Evolutionary conservation across 2,888 invertebrate species (phyloP).

Genomic region (Oxystoma pomonae): DNA sequence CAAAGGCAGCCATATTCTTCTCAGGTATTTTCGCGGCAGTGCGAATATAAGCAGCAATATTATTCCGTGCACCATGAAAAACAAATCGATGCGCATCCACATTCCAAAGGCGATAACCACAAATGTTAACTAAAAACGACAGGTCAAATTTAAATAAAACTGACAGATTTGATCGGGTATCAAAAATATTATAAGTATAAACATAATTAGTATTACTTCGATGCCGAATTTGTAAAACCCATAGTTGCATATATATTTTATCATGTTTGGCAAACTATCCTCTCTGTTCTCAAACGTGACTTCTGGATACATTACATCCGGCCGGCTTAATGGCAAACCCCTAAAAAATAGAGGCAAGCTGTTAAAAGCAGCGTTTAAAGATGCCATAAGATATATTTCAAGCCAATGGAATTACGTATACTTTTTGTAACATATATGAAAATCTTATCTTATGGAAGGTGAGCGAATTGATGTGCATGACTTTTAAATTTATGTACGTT

Average conservation of each 20-base stretch:
- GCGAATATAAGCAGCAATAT: conserved; percentile 11
- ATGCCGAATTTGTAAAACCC: conserved; percentile 20
- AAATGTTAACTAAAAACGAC: not conserved
- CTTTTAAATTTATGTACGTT: too few relatives aligned
- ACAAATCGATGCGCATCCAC: conserved; percentile 15
- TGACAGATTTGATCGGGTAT: too few relatives aligned
- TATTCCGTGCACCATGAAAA: conserved; percentile 10
- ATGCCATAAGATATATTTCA: too few relatives aligned
- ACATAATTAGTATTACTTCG: too few relatives aligned
- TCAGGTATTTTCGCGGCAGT: conserved; percentile 3
- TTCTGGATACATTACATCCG: conserved; percentile 12
- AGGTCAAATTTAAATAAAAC: not conserved
- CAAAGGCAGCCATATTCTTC: conserved; percentile 10
- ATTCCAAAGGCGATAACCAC: not conserved
- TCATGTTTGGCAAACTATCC: conserved; percentile 9
- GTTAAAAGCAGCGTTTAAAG: too few relatives aligned
- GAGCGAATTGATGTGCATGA: too few relatives aligned
- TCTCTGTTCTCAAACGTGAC: conserved; percentile 18
- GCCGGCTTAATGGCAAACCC: not conserved
- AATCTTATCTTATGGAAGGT: too few relatives aligned
- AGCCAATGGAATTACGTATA: too few relatives aligned
- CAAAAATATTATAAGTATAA: too few relatives aligned
- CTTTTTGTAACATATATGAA: too few relatives aligned
- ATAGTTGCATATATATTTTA: conserved; percentile 19
- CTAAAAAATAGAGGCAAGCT: too few relatives aligned